Evolutionary conservation across 2,888 invertebrate genomes (phyloP).

Genomic region (Monopis laevigella): DNA sequence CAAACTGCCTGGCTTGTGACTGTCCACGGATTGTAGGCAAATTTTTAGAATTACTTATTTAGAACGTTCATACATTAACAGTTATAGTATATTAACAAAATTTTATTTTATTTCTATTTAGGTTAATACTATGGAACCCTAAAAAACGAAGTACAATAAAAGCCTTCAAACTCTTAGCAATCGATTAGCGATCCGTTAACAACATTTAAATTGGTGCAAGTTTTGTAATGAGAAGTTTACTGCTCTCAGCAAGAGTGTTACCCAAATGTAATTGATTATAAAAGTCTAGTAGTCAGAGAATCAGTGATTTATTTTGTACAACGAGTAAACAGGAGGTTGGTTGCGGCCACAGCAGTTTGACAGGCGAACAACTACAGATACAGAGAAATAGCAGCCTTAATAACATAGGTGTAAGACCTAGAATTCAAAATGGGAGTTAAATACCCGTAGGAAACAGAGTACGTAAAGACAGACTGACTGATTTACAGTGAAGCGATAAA

Average conservation of each 20-base stretch:
- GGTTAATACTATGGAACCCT: no score
- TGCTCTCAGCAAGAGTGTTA: conserved; percentile 35
- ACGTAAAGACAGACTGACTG: conserved; percentile 20
- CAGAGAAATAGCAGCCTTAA: no score
- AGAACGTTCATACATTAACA: no score
- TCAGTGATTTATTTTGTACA: conserved; percentile 43
- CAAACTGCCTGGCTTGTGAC: no score
- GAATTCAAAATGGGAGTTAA: no score
- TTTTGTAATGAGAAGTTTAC: conserved; percentile 6
- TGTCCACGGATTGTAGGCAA: no score
- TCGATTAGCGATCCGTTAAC: conserved; percentile 5
- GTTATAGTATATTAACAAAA: no score
- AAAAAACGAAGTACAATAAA: conserved; percentile 1
- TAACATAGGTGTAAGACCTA: no score
- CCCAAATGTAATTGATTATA: conserved; percentile 53
- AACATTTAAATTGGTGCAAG: conserved; percentile 5
- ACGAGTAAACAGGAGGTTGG: conserved; percentile 29
- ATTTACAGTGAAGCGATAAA: conserved; percentile 25
- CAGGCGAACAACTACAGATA: conserved; percentile 5
- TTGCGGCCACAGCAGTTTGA: conserved; percentile 9
- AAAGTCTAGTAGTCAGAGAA: conserved; percentile 47
- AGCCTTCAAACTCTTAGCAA: no score
- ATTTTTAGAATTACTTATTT: no score
- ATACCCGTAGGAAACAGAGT: conserved; percentile 7
- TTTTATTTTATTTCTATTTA: no score